phyloP scores from a whole-genome alignment of 23 tunicate species.

The Trididemnum clinides region DNA sequence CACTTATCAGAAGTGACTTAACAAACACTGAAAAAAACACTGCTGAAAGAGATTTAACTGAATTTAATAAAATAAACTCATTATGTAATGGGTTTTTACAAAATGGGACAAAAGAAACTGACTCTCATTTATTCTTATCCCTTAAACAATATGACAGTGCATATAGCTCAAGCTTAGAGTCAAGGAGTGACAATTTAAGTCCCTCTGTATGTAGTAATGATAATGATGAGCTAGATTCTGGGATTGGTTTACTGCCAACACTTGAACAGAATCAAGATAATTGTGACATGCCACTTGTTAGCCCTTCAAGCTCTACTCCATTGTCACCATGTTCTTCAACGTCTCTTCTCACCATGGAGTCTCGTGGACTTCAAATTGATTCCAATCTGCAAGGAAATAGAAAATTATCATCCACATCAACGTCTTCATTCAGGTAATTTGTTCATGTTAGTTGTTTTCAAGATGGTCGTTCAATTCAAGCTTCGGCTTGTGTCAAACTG shows the following conservation, averaged over 20 bases:
- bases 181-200: neutral
- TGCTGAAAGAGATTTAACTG: neutral
- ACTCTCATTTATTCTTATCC: conserved; percentile 24
- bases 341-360: neutral
- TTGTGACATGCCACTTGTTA: conserved; percentile 17
- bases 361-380: too few relatives aligned
- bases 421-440: neutral
- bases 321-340: conserved; percentile 4
- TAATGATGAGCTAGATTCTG: neutral
- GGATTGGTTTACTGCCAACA: too few relatives aligned
- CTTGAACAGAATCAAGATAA: too few relatives aligned
- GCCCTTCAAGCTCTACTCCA: neutral
- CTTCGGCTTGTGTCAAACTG: too few relatives aligned
- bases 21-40: neutral
- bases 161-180: conserved; percentile 76
- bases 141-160: conserved; percentile 80
- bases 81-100: too few relatives aligned
- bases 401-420: neutral
- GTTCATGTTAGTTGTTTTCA: too few relatives aligned
- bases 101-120: neutral
- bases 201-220: conserved; percentile 3
- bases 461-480: too few relatives aligned
- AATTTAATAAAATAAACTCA: neutral
- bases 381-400: neutral
- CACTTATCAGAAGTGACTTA: neutral